Conservation (phyloP, 2,113 vertebrate genomes). For the Antechinus stuartii region DNA sequence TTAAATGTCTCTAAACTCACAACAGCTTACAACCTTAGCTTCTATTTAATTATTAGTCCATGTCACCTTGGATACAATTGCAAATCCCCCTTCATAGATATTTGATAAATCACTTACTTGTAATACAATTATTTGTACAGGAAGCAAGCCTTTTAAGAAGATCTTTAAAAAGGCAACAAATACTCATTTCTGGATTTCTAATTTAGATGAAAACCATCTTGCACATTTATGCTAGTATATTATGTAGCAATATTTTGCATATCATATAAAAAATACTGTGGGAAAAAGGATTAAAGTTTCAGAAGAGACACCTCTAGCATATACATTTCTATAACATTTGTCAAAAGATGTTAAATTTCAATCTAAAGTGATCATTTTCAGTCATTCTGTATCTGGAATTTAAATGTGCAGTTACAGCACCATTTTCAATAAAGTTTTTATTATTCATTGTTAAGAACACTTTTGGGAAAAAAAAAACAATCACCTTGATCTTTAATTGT, state of each 20-base stretch:
- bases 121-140: background rate
- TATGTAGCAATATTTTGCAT: constrained; percentile 25
- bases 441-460: constrained; percentile 24
- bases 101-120: background rate
- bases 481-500: constrained; percentile 40
- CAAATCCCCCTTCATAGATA: background rate
- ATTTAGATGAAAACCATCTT: constrained; percentile 16
- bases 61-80: background rate
- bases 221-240: background rate
- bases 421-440: constrained; percentile 67
- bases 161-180: background rate
- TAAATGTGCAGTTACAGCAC: constrained; percentile 57
- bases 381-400: constrained; percentile 56
- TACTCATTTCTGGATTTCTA: background rate
- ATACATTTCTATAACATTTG: constrained; percentile 68
- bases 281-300: constrained; percentile 56
- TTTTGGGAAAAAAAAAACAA: constrained; percentile 36
- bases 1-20: constrained; percentile 23
- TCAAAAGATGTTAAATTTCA: constrained; percentile 69
- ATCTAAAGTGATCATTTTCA: constrained; percentile 68
- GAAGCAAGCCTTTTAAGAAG: background rate
- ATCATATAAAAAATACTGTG: background rate
- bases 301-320: constrained; percentile 20
- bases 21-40: background rate
- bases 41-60: background rate